Evolutionary conservation across 2,888 invertebrate genomes (phyloP), one percentile per base, ranked within the genome.

Genomic region (Plebejus melissa): DNA sequence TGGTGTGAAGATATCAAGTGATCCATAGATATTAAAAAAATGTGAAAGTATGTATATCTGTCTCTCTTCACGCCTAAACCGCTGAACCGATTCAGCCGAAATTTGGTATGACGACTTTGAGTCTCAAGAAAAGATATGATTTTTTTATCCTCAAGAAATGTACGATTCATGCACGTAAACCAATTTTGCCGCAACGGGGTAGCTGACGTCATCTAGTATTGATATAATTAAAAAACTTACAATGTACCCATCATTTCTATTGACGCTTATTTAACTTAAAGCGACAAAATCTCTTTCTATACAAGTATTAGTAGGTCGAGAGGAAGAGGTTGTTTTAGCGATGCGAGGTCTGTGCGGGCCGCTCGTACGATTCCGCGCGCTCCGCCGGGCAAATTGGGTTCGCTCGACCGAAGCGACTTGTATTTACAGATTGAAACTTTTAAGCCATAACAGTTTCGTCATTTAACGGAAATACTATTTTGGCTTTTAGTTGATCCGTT

Each of bases 341-440:
- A 72, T 46, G 72, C 72, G 54, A 72, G 54, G 28, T 54, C 54
- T 22, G 75, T 28, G 36, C 71, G 71, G 69, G 71, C 74, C 69
- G 75, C 75, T 72, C 72, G 72, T 22, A 72, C 72, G 72, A 54
- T 46, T 54, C 54, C 54, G 70, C 71, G 38, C 75, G 70, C 69
- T 72, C 75, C 71, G 46, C 58, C 71, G 75, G 71, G 71, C 71
- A 75, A 75, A 75, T 75, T 75, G 75, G 75, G 60, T 71, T 70
- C 75, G 75, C 75, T 75, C 75, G 75, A 75, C 75, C 75, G 75
- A 75, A 58, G 71, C 71, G 57, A 58, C 75, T 70, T 41, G 70
- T 75, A 75, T 71, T 72, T 75, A 75, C 71, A 72, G 71, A 75
- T 60, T 75, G 75, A 75, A 75, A 75, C 75, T 75, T 75, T 75